Base-by-base conservation (phyloP, 2,113 vertebrate genomes). In the Lophura nycthemera region DNA sequence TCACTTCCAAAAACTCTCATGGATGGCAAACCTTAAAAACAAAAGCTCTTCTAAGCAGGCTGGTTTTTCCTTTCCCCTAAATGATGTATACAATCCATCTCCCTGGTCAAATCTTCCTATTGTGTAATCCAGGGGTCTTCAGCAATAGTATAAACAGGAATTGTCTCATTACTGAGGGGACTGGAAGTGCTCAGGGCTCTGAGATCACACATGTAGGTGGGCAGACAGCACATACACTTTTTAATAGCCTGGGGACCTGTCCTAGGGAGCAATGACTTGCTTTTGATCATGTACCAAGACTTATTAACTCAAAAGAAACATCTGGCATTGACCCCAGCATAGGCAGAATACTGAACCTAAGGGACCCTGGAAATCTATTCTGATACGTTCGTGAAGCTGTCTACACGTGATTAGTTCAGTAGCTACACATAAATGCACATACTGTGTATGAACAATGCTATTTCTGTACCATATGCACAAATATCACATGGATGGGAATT, bases 141-240 rank as follows among this genome's bases (percentile, higher is more conserved):
- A 32, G 76, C n/a, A 25, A 47, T 43, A 40, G n/a, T 27, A 13
- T 61, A 65, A 96, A 93, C 93, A 96, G 93, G 93, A 96, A 65
- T 19, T 90, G 80, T 79, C 92, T 92, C 52, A 27, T 77, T 22
- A 3, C 83, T 54, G 88, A 67, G 83, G 67, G 96, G 82, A 80
- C 96, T 96, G 95, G 93, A 88, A 83, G 88, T 88, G 90, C 95
- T 96, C 77, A 7, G 80, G 24, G 83, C 92, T 90, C 86, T 93
- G 92, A 95, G 92, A n/a, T 96, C 95, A 90, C 75, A 32, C 48
- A 4, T 17, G 93, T 60, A 94, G 92, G 88, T 81, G 93, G 92
- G 95, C 93, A 95, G 95, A 61, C 76, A 54, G 90, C 80, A 90
- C 52, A 52, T 57, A 85, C 65, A 22, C 50, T 73, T 57, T 65